phyloP scores from a whole-genome alignment of 2,797 vertebrate genomes.

The Alosa sapidissima region DNA sequence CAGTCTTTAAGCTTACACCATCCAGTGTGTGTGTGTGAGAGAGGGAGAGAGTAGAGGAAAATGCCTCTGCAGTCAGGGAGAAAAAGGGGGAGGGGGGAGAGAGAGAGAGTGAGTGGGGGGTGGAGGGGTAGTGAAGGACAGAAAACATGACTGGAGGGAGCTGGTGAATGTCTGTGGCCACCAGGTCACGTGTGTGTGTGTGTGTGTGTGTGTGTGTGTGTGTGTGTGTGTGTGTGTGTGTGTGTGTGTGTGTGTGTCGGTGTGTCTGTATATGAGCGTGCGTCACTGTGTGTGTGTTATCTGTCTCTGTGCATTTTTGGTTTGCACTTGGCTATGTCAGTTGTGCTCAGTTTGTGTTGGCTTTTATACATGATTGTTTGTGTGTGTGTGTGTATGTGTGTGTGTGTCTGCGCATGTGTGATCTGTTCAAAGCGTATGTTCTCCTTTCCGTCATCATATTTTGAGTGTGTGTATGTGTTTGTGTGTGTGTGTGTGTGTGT shows the following conservation, averaged over 20 bases:
- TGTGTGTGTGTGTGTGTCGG: background rate
- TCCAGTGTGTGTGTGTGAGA: background rate
- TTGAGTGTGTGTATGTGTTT: conserved; percentile 46
- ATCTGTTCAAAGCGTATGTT: background rate
- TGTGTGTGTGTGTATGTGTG: conserved; percentile 30
- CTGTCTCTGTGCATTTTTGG: conserved; percentile 11
- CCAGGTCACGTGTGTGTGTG: background rate
- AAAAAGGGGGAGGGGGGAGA: background rate
- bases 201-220: background rate
- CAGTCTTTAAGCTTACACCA: too few species aligned
- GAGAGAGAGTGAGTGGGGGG: background rate
- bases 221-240: background rate
- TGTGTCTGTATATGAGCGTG: background rate
- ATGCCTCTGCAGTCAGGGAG: background rate
- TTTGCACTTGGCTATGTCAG: background rate
- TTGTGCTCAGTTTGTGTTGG: conserved; percentile 5
- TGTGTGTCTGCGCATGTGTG: background rate
- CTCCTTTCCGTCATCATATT: background rate
- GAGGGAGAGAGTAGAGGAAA: too few species aligned
- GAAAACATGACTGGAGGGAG: background rate
- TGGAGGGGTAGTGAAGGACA: background rate
- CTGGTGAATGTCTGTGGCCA: background rate
- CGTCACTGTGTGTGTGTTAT: background rate
- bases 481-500: conserved; percentile 46
- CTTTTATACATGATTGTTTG: background rate